Conservation (phyloP, 2,888 invertebrate species). For the Pachliopta kotzebuea region DNA sequence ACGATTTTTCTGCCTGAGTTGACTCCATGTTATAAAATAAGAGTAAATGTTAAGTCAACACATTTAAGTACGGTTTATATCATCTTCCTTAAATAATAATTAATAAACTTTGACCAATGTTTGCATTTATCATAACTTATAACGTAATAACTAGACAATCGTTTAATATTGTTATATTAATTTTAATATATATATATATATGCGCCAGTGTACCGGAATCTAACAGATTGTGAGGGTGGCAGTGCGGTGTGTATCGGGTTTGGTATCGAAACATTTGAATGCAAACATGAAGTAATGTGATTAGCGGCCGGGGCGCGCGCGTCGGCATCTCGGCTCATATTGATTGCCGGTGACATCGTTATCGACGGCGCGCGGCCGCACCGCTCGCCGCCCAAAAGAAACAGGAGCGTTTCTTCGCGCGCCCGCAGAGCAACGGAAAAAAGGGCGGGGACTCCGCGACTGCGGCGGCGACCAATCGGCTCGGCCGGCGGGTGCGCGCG, state of each 20-base stretch:
- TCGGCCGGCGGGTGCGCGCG: constrained; percentile 44
- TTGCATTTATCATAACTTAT: constrained; percentile 2
- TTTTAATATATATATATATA: constrained; percentile 15
- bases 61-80: constrained; percentile 5
- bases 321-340: constrained; percentile 76
- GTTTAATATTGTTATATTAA: constrained; percentile 8
- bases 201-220: constrained; percentile 1
- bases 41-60: constrained; percentile 3
- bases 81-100: constrained; percentile 5
- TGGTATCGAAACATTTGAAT: constrained; percentile 28
- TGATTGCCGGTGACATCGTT: constrained; percentile 84
- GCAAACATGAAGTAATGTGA: constrained; percentile 22
- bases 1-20: too few species aligned
- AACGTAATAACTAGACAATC: constrained; percentile 2
- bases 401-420: constrained; percentile 81
- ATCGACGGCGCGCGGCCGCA: constrained; percentile 72
- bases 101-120: constrained; percentile 3
- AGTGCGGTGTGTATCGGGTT: constrained; percentile 10
- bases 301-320: constrained; percentile 34
- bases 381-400: constrained; percentile 80
- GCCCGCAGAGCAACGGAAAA: constrained; percentile 74
- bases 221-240: neutral
- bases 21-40: constrained; percentile 1
- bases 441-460: constrained; percentile 73
- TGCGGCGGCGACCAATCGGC: constrained; percentile 60